Conservation (phyloP, 2,113 vertebrate genomes). For the Podarcis muralis region DNA sequence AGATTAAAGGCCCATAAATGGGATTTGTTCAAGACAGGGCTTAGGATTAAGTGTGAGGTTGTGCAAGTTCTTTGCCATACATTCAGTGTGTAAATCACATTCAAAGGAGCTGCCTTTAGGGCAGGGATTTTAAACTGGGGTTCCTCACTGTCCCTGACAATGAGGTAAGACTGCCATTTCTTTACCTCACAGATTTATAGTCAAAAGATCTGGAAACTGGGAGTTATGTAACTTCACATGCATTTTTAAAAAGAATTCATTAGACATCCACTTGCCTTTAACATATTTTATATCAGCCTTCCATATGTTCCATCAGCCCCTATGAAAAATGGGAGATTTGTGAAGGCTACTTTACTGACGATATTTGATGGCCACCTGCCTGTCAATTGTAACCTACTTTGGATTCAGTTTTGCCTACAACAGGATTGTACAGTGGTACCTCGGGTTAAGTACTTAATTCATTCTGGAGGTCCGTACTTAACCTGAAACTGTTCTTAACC, state of each 20-base stretch:
- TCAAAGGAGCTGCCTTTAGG: neutral
- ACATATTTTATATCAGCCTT: too few species aligned
- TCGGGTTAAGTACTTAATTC: too few species aligned
- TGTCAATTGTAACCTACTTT: neutral
- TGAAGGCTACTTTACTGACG: neutral
- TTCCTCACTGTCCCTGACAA: neutral
- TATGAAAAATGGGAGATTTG: too few species aligned
- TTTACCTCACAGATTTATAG: neutral
- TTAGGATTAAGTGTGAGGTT: neutral
- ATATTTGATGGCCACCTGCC: neutral
- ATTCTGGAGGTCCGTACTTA: too few species aligned
- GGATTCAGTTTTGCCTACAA: constrained; percentile 38
- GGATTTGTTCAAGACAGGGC: neutral
- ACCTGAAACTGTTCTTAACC: too few species aligned
- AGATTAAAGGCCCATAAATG: neutral
- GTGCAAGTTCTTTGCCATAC: neutral
- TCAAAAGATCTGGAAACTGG: neutral
- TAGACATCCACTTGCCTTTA: neutral
- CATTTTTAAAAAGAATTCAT: neutral
- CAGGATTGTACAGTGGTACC: neutral
- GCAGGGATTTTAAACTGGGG: neutral
- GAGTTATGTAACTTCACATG: neutral
- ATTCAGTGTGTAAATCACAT: neutral
- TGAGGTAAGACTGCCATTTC: neutral
- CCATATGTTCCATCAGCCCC: too few species aligned